Conservation (phyloP, 2,113 vertebrate species). For the Xiphophorus couchianus region DNA sequence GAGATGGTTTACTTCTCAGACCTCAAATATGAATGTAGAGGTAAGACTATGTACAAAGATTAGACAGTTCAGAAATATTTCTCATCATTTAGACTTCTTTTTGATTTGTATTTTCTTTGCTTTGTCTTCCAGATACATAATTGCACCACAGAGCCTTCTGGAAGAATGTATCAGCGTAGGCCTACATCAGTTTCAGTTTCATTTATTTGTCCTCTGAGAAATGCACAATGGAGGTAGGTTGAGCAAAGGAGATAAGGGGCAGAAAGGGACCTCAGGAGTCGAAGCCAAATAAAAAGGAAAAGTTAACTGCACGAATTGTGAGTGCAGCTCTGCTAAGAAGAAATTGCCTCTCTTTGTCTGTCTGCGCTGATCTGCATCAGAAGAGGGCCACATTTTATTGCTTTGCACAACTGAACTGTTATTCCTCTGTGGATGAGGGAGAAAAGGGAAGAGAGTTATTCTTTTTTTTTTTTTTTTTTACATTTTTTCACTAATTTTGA, state of each 20-base stretch:
- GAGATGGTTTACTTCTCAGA: constrained; percentile 99
- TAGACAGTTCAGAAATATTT: neutral
- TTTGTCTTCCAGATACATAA: constrained; percentile 88
- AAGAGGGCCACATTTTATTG: constrained; percentile 52
- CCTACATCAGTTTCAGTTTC: constrained; percentile 82
- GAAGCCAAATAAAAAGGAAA: constrained; percentile 65
- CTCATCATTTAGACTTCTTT: constrained; percentile 1
- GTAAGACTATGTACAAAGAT: constrained; percentile 72
- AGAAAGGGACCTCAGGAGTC: constrained; percentile 73
- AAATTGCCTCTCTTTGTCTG: constrained; percentile 57
- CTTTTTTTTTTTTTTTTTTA: constrained; percentile 12
- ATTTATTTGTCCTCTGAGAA: constrained; percentile 77
- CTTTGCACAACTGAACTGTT: constrained; percentile 76
- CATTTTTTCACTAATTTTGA: constrained; percentile 57
- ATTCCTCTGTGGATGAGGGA: constrained; percentile 77
- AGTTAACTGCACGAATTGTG: constrained; percentile 65
- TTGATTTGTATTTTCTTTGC: constrained; percentile 23
- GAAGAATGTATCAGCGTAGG: constrained; percentile 80
- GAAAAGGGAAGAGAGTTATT: constrained; percentile 75
- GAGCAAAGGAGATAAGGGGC: constrained; percentile 81
- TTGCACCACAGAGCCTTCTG: constrained; percentile 72
- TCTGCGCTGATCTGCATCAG: constrained; percentile 61
- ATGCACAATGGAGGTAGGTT: constrained; percentile 80
- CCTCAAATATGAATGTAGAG: constrained; percentile 98
- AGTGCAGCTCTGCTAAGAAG: constrained; percentile 64